Evolutionary conservation across 2,888 invertebrate genomes (phyloP).

Genomic region (Ormia ochracea): DNA sequence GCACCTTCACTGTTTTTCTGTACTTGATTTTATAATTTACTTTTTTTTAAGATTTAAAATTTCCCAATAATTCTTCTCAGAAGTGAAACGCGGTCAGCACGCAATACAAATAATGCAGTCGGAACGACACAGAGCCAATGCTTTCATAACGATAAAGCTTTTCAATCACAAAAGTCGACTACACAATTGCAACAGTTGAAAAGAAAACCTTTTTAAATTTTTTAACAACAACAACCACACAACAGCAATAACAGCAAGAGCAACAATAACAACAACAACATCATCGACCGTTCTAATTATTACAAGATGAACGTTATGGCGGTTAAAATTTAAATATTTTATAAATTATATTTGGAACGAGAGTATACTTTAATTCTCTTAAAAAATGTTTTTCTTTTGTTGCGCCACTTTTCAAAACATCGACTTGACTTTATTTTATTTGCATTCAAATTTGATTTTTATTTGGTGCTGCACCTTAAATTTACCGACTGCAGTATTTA

Average conservation of each 20-base stretch:
- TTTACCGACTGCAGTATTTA: too few relatives aligned
- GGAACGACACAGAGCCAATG: not conserved
- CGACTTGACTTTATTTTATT: not conserved
- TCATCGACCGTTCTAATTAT: constrained; percentile 3
- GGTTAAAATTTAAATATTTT: constrained; percentile 25
- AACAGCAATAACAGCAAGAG: constrained; percentile 10
- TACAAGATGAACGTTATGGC: not conserved
- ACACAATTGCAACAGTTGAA: constrained; percentile 4
- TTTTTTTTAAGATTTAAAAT: constrained; percentile 18
- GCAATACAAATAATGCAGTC: constrained; percentile 24
- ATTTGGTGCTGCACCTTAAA: not conserved
- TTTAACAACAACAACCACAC: too few relatives aligned
- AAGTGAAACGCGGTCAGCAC: constrained; percentile 53
- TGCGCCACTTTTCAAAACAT: not conserved
- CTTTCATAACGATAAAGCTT: constrained; percentile 10
- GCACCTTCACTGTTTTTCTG: constrained; percentile 16
- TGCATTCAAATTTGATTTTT: not conserved
- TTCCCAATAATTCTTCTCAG: constrained; percentile 37
- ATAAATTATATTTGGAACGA: not conserved
- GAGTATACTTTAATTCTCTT: not conserved
- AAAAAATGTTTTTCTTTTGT: not conserved
- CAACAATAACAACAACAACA: constrained; percentile 9
- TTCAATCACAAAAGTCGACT: constrained; percentile 11
- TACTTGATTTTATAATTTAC: not conserved
- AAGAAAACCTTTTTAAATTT: constrained; percentile 8